Evolutionary conservation across 2,113 vertebrate genomes (phyloP).

Genomic region (Geococcyx californianus): DNA sequence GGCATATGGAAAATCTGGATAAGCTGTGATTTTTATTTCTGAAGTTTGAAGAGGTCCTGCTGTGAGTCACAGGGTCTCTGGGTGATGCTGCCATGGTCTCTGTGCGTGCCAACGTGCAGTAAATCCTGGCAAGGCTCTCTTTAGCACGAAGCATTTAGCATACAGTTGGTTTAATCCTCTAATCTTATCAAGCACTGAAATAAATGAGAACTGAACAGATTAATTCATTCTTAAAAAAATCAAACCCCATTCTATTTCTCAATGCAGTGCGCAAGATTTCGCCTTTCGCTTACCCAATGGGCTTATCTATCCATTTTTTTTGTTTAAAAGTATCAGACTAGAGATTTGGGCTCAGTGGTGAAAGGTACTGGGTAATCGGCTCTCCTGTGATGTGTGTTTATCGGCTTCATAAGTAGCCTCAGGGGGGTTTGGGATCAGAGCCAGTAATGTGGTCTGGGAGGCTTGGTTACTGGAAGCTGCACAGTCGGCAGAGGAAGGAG

Average conservation of each 20-base stretch:
- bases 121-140: slow-evolving; percentile 2
- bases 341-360: not conserved
- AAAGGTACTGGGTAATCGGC: not conserved
- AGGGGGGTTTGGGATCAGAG: not conserved
- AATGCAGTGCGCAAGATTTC: not conserved
- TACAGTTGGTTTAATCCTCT: slow-evolving; percentile 41
- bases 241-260: not conserved
- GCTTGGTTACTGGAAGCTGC: not conserved
- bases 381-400: not conserved
- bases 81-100: not conserved
- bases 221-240: slow-evolving; percentile 3
- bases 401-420: not conserved
- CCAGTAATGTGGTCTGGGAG: not conserved
- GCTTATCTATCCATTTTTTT: not conserved
- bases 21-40: slow-evolving; percentile 6
- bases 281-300: not conserved
- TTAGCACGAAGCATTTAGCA: not conserved
- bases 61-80: not conserved
- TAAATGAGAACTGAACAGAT: slow-evolving; percentile 10
- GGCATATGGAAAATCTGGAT: not conserved
- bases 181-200: slow-evolving; percentile 22
- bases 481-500: not conserved
- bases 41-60: not conserved
- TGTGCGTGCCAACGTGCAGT: not conserved
- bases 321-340: not conserved